Evolutionary conservation across 2,888 invertebrate species (phyloP), one percentile per base, ranked within the genome.

Genomic region (Synergus japonicus): DNA sequence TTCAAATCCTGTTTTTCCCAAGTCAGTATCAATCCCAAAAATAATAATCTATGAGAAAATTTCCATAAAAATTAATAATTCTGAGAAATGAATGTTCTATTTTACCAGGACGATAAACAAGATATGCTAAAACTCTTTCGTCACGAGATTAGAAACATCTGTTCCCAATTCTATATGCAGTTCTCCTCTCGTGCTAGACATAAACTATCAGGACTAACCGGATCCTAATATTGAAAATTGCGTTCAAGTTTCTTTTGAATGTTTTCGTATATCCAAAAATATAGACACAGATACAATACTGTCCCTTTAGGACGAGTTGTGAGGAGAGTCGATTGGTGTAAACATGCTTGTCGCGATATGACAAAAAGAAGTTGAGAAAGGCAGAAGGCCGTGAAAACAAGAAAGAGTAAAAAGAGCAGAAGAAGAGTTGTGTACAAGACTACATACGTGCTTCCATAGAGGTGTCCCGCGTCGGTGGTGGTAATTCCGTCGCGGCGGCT

Each of bases 391-490:
- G 13, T 54, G 37, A 54, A 63, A 46, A 46, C 58, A 73, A 65
- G 65, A 66, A 29, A 22, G 76, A 63, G 63, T 13, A 22, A 29
- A 37, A 76, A 37, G 63, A 66, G n/a, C 4, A 76, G 58, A 60
- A 77, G 80, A 22, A 22, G 22, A 60, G 10, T 22, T 12, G n/a
- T 54, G 15, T n/a, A 37, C 10, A 10, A 63, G 41, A 76, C 29
- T 29, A 90, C 90, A 90, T 84, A 90, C 90, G 87, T 89, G 90
- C 87, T 90, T 90, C 90, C 90, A 90, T 90, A 90, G 90, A 89
- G 88, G 89, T 89, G 84, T 88, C 88, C 86, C 86, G 89, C 82
- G 88, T 88, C 82, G 89, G 87, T 83, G 90, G 84, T 84, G 90
- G 88, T 84, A 88, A 85, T 83, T 88, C 88, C 86, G 89, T 88